A percentile compares a stretch with the other conserved stretches of the same genome.
phyloP scores from a whole-genome alignment of 1,140 invertebrate species.

The Drosophila guanche region DNA sequence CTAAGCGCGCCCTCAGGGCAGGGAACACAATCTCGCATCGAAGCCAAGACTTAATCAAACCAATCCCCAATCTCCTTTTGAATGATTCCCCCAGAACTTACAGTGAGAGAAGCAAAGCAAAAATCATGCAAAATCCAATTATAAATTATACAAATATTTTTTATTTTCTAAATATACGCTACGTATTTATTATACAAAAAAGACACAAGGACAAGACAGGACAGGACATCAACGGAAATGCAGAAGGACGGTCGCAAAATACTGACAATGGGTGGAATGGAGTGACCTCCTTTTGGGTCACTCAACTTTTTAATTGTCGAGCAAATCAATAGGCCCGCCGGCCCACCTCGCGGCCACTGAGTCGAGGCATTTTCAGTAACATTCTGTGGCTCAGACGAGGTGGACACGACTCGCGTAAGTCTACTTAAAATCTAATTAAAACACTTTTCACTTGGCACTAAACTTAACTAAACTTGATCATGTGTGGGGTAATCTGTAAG shows the following conservation, averaged over 20 bases:
- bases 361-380: conserved; percentile 37
- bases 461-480: not conserved
- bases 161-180: conserved; percentile 65
- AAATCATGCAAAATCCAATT: conserved; percentile 40
- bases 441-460: conserved; percentile 28
- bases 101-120: conserved; percentile 20
- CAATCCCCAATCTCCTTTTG: conserved; percentile 1
- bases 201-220: not conserved
- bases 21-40: conserved; percentile 3
- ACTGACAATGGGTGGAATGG: not conserved
- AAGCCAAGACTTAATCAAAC: conserved; percentile 5
- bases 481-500: conserved; percentile 13
- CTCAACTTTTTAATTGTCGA: conserved; percentile 40
- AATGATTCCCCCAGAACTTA: conserved; percentile 29
- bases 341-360: conserved; percentile 11
- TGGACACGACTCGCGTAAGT: conserved; percentile 48
- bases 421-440: conserved; percentile 34
- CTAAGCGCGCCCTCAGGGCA: conserved; percentile 32
- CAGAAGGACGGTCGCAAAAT: too few relatives aligned
- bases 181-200: conserved; percentile 67
- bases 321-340: conserved; percentile 31
- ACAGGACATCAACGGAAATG: not conserved
- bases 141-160: conserved; percentile 52
- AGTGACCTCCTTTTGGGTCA: conserved; percentile 16
- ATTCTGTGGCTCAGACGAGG: conserved; percentile 30